These are phyloP conservation scores for Stigmatopora argus DNA, from an alignment of 2,113 vertebrate genomes.

Conservation along the genomic window DNA sequence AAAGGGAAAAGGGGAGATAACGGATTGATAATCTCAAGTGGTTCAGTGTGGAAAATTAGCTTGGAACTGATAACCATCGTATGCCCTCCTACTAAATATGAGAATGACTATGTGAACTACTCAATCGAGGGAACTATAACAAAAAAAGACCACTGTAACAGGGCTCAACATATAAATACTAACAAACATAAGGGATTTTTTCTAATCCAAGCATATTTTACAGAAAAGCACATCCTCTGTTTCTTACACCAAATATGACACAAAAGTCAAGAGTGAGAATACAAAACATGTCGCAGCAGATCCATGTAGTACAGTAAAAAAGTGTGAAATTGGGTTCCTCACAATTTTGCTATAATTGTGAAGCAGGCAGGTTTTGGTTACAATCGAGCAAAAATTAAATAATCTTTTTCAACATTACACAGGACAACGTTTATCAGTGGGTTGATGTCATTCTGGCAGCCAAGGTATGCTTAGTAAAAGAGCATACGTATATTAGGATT, in stretches of 20 bases:
- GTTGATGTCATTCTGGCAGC: not conserved
- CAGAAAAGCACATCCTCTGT: not conserved
- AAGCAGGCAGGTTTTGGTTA: not conserved
- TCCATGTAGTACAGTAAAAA: not conserved
- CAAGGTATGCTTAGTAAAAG: not conserved
- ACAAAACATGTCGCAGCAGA: not conserved
- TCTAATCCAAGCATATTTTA: not conserved
- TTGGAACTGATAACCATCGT: slow-evolving; percentile 19
- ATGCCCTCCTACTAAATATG: not conserved
- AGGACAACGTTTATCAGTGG: not conserved
- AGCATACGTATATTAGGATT: not conserved
- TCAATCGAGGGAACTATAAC: not conserved
- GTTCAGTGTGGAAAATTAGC: slow-evolving; percentile 29
- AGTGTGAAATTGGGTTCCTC: not conserved
- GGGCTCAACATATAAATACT: not conserved
- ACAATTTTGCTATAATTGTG: not conserved
- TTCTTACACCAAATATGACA: not conserved
- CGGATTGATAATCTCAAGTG: slow-evolving; percentile 17
- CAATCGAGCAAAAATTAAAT: not conserved
- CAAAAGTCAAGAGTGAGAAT: not conserved
- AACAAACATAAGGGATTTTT: not conserved
- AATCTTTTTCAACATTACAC: not conserved
- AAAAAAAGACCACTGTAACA: not conserved
- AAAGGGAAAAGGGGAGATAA: slow-evolving; percentile 28
- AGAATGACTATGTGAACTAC: not conserved